Conservation (phyloP, 2,888 invertebrate species). For the Exocentrus adspersus region DNA sequence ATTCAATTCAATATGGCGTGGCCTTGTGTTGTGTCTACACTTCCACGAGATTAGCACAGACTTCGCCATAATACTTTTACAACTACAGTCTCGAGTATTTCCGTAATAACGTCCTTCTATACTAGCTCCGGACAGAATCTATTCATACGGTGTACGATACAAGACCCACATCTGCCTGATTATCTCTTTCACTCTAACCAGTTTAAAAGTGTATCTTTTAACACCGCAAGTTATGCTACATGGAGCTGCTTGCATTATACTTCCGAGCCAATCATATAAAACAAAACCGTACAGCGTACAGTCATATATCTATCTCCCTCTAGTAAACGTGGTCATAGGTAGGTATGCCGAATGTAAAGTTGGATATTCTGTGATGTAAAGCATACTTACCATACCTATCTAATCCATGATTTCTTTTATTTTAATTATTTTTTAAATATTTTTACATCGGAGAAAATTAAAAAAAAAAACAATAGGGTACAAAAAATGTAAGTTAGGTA, state of each 20-base stretch:
- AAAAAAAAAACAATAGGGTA: too few species aligned
- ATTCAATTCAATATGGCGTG: constrained; percentile 71
- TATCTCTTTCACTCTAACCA: constrained; percentile 45
- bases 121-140: constrained; percentile 44
- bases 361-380: constrained; percentile 15
- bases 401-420: too few species aligned
- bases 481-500: too few species aligned
- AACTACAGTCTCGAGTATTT: constrained; percentile 27
- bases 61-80: constrained; percentile 34
- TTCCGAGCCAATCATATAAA: constrained; percentile 46
- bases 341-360: constrained; percentile 6
- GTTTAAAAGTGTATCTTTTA: constrained; percentile 42
- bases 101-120: constrained; percentile 38
- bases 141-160: constrained; percentile 53
- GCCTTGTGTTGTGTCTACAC: constrained; percentile 61
- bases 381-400: constrained; percentile 20
- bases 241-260: constrained; percentile 41
- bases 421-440: too few species aligned
- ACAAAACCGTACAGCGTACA: constrained; percentile 34
- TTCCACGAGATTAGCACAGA: constrained; percentile 36
- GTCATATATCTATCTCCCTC: constrained; percentile 32
- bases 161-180: constrained; percentile 42
- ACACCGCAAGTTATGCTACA: constrained; percentile 34
- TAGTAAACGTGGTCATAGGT: too few species aligned
- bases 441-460: too few species aligned